phyloP scores from a whole-genome alignment of 2,113 vertebrate genomes.

The Mixornis gularis region DNA sequence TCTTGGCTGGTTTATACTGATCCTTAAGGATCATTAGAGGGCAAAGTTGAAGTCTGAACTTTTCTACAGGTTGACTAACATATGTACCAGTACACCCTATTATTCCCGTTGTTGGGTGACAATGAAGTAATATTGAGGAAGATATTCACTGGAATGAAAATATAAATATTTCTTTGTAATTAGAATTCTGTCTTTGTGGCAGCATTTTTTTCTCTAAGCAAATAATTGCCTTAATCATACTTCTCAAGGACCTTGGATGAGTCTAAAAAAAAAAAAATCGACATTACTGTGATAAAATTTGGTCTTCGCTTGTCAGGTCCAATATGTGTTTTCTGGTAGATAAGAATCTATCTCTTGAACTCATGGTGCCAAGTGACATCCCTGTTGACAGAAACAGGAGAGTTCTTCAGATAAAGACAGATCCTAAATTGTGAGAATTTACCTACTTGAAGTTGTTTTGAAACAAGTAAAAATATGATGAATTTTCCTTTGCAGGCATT shows the following conservation, averaged over 20 bases:
- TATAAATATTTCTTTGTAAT: slow-evolving; percentile 31
- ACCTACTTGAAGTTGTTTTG: neutral
- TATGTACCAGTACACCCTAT: neutral
- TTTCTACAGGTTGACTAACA: neutral
- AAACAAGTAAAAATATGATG: neutral
- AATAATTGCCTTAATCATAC: slow-evolving; percentile 6
- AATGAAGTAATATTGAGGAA: neutral
- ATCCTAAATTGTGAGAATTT: neutral
- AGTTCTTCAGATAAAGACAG: neutral
- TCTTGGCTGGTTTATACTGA: neutral
- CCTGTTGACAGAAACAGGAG: neutral
- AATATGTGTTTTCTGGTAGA: neutral
- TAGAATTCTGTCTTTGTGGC: slow-evolving; percentile 7
- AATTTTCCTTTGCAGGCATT: neutral
- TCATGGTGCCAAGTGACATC: neutral
- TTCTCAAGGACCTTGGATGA: neutral
- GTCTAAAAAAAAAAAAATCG: neutral
- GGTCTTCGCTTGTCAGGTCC: neutral
- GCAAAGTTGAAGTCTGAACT: neutral
- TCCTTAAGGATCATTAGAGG: neutral
- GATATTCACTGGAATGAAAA: neutral
- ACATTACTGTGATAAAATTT: slow-evolving; percentile 3
- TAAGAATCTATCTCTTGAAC: neutral
- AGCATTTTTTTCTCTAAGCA: neutral
- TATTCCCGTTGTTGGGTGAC: neutral